Conservation (phyloP, 2,888 invertebrate genomes). For the Liodrosophila aerea region DNA sequence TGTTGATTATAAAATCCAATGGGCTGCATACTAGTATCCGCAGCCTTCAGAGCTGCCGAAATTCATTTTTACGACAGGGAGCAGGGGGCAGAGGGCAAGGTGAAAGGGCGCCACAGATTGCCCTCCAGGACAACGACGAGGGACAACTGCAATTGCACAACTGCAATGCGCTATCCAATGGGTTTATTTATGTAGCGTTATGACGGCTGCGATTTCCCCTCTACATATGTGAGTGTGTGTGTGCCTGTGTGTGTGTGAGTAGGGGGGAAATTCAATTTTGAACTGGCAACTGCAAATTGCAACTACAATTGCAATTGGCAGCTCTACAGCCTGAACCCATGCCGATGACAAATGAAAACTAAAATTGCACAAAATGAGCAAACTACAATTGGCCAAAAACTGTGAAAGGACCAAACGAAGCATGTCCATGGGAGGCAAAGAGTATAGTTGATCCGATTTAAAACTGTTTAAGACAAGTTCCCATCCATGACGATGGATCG, state of each 20-base stretch:
- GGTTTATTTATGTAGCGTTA: constrained; percentile 74
- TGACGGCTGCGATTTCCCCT: constrained; percentile 54
- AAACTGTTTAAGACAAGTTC: background rate
- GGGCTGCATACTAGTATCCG: constrained; percentile 3
- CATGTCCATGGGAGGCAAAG: background rate
- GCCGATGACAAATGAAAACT: constrained; percentile 71
- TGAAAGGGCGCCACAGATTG: constrained; percentile 14
- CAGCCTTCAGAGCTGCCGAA: constrained; percentile 23
- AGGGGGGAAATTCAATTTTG: constrained; percentile 66
- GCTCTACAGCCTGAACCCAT: constrained; percentile 41
- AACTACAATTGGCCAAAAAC: constrained; percentile 41
- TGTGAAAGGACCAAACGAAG: background rate
- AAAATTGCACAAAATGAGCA: constrained; percentile 55
- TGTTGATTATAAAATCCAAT: constrained; percentile 75
- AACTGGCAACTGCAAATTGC: constrained; percentile 52
- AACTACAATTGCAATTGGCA: constrained; percentile 67
- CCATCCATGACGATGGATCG: too few relatives aligned
- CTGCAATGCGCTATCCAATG: constrained; percentile 70
- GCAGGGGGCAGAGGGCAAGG: background rate
- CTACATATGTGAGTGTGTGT: constrained; percentile 28
- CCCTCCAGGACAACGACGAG: constrained; percentile 34
- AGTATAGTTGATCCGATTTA: background rate
- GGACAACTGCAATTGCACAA: constrained; percentile 32
- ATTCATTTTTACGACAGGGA: constrained; percentile 18
- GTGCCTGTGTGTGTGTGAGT: constrained; percentile 32